phyloP scores from a whole-genome alignment of 2,797 vertebrate species.

The Leuciscus waleckii region DNA sequence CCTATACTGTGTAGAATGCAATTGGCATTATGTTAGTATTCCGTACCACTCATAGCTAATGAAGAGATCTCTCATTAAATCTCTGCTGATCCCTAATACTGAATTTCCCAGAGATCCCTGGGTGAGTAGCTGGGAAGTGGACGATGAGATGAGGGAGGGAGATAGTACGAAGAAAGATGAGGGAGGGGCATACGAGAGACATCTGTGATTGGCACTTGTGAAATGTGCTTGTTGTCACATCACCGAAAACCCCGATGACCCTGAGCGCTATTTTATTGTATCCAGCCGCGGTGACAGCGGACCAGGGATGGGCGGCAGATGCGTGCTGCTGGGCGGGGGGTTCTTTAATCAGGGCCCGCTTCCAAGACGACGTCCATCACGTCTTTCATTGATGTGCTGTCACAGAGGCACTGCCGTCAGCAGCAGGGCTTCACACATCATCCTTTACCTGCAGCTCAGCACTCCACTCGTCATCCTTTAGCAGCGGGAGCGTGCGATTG shows the following conservation, averaged over 20 bases:
- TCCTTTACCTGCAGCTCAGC: constrained; percentile 35
- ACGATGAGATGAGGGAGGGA: constrained; percentile 7
- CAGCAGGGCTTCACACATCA: constrained; percentile 39
- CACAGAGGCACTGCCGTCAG: constrained; percentile 33
- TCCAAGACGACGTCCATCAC: constrained; percentile 52
- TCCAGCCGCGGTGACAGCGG: constrained; percentile 42
- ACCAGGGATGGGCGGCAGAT: constrained; percentile 27
- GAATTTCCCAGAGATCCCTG: not conserved
- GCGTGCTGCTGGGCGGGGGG: constrained; percentile 41
- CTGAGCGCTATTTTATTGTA: constrained; percentile 48
- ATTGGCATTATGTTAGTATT: not conserved
- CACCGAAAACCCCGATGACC: constrained; percentile 49
- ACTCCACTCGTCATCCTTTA: constrained; percentile 41
- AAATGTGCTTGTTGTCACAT: constrained; percentile 54
- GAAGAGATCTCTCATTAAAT: not conserved
- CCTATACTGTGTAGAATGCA: not conserved
- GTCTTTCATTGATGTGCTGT: constrained; percentile 51
- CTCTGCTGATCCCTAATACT: not conserved
- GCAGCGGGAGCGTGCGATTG: constrained; percentile 45
- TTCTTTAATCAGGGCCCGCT: constrained; percentile 57
- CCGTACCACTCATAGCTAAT: not conserved
- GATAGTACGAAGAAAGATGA: not conserved
- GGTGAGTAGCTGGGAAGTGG: not conserved
- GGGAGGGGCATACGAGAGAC: constrained; percentile 41
- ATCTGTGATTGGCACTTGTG: constrained; percentile 47